Evolutionary conservation across 2,888 invertebrate genomes (phyloP).

Genomic region (Minunthozetes semirufus): DNA sequence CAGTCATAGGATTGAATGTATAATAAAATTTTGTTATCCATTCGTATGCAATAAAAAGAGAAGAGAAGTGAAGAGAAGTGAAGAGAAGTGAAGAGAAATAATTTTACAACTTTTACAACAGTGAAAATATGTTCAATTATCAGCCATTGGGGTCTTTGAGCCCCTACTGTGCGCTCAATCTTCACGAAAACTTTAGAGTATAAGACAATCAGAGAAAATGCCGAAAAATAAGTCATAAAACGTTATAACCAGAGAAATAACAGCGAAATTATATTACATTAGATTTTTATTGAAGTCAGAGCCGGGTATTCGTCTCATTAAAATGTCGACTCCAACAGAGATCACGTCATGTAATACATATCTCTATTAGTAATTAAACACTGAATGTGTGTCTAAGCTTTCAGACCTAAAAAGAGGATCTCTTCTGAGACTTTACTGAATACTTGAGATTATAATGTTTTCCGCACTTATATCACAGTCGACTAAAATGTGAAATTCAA

Average conservation of each 20-base stretch:
- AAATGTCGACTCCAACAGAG: slow-evolving; percentile 14
- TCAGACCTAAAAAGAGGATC: neutral
- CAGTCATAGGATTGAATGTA: neutral
- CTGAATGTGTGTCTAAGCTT: neutral
- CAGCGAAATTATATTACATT: neutral
- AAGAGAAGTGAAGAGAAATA: neutral
- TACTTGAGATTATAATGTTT: neutral
- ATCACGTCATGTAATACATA: slow-evolving; percentile 20
- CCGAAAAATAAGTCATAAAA: slow-evolving; percentile 26
- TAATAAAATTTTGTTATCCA: slow-evolving; percentile 11
- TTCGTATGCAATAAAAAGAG: slow-evolving; percentile 12
- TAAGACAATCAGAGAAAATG: neutral
- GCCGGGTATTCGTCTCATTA: neutral
- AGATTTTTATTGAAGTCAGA: neutral
- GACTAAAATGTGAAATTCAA: slow-evolving; percentile 1
- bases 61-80: neutral
- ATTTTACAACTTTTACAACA: slow-evolving; percentile 22
- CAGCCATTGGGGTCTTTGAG: slow-evolving; percentile 14
- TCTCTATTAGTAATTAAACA: slow-evolving; percentile 28
- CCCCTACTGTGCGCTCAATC: slow-evolving; percentile 26
- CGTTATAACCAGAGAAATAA: neutral
- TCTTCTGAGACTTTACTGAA: neutral
- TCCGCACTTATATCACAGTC: neutral
- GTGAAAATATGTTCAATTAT: slow-evolving; percentile 24
- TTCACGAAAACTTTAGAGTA: neutral